A percentile compares a stretch with the other conserved stretches of the same genome.
phyloP scores from a whole-genome alignment of 2,797 vertebrate species.

The Poecilia velifera region DNA sequence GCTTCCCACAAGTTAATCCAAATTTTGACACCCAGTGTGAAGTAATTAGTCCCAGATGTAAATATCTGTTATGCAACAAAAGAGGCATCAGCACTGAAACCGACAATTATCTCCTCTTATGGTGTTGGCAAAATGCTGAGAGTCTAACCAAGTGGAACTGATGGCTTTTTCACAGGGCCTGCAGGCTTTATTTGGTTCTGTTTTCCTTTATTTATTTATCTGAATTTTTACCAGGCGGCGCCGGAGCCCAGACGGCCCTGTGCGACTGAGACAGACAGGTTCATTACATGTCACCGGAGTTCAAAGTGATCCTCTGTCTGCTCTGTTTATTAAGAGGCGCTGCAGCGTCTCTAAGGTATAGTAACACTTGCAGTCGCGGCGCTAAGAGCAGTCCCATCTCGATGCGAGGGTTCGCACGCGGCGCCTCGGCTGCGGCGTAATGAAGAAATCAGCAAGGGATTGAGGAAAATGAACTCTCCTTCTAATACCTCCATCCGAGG shows the following conservation, averaged over 20 bases:
- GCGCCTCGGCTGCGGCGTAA: conserved; percentile 62
- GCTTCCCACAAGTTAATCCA: conserved; percentile 65
- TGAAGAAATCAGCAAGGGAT: conserved; percentile 80
- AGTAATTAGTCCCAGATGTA: conserved; percentile 80
- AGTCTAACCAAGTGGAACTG: conserved; percentile 73
- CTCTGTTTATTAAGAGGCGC: conserved; percentile 78
- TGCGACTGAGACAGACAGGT: conserved; percentile 71
- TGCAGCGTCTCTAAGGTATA: conserved; percentile 66
- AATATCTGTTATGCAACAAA: conserved; percentile 76
- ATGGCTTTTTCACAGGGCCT: conserved; percentile 70
- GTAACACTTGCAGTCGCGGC: conserved; percentile 48
- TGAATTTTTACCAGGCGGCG: conserved; percentile 28
- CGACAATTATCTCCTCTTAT: conserved; percentile 77
- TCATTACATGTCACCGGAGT: conserved; percentile 77
- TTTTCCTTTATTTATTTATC: conserved; percentile 52
- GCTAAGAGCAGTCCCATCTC: conserved; percentile 61
- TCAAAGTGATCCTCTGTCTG: conserved; percentile 78
- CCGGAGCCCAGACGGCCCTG: conserved; percentile 41
- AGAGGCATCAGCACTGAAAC: conserved; percentile 67
- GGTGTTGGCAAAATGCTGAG: conserved; percentile 53
- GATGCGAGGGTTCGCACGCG: conserved; percentile 13
- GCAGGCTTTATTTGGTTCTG: conserved; percentile 52
- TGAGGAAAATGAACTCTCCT: conserved; percentile 72
- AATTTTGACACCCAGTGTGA: conserved; percentile 62
- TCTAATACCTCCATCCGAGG: conserved; percentile 68